Base-by-base conservation (phyloP, 2,888 invertebrate genomes). In the Leucoma salicis region DNA sequence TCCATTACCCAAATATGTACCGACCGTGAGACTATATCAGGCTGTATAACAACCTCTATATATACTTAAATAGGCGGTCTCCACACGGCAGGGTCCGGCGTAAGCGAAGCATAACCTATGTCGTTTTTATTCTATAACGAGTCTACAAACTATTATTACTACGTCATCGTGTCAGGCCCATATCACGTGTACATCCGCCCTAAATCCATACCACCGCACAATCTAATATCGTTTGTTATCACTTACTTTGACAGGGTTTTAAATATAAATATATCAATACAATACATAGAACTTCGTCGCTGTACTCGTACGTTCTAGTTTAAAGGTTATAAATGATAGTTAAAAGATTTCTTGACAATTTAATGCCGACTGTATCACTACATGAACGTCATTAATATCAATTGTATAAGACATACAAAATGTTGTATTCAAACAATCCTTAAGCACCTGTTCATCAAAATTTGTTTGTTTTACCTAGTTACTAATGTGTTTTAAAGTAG, bases 171-270 rank as follows among this genome's bases (percentile, higher is more conserved):
- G 86, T 86, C 88, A 86, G 70, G 74, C 85, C 83, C 74, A 79
- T 79, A 82, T 88, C 86, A 88, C 70, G 61, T 71, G 67, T 56
- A 80, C 83, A 86, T 87, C 85, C 88, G 86, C 83, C 82, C 80
- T 71, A 71, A 70, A 78, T 75, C 69, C 76, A 69, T 70, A 56
- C 42, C 39, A 68, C 60, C 68, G 64, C 54, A 78, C 69, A 78
- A 84, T 81, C 78, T 73, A 75, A 80, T 75, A 79, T 69, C 70
- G 68, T 77, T 76, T 77, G 72, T 76, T 77, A 52, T 47, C 32
- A 46, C 39, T 60, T 41, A 71, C 50, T 65, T 46, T 38, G 66
- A 82, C 65, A 81, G 65, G 55, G 78, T 81, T 59, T 69, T 58
- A 73, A 65, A 49, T 46, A 39, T 53, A 28, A 53, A 49, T 46